phyloP scores from a whole-genome alignment of 2,888 invertebrate species.

The Dorcus parallelipipedus region DNA sequence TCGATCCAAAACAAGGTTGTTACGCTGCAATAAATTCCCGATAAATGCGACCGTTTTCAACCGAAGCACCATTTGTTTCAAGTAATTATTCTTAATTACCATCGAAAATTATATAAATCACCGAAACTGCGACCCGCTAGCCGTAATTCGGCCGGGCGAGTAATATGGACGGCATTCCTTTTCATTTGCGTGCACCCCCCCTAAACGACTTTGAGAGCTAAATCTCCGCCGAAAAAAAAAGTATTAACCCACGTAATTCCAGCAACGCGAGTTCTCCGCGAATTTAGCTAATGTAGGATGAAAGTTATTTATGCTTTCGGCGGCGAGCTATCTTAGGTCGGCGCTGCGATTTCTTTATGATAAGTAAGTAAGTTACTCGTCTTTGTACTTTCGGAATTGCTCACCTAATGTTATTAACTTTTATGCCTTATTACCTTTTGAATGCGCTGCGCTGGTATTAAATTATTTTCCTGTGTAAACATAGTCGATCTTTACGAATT shows the following conservation, averaged over 20 bases:
- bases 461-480: too few species aligned
- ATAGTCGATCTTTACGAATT: too few species aligned
- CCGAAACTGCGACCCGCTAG: constrained; percentile 3
- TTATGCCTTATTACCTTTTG: not conserved
- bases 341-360: not conserved
- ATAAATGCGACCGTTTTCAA: constrained; percentile 24
- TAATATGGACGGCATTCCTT: too few species aligned
- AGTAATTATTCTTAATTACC: constrained; percentile 35
- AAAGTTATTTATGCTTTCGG: not conserved
- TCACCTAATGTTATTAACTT: not conserved
- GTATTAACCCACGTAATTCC: too few species aligned
- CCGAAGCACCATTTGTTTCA: constrained; percentile 24
- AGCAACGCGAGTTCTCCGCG: too few species aligned
- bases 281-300: not conserved
- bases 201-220: too few species aligned
- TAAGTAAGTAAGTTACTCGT: not conserved
- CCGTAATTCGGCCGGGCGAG: not conserved
- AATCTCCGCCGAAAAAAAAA: too few species aligned
- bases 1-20: not conserved
- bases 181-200: too few species aligned
- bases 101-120: constrained; percentile 35
- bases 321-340: not conserved
- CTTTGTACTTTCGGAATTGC: constrained; percentile 1
- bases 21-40: constrained; percentile 24
- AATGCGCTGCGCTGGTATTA: not conserved